These are phyloP conservation scores for Philaethria dido DNA, from an alignment of 2,888 invertebrate species.

Conservation along the genomic window DNA sequence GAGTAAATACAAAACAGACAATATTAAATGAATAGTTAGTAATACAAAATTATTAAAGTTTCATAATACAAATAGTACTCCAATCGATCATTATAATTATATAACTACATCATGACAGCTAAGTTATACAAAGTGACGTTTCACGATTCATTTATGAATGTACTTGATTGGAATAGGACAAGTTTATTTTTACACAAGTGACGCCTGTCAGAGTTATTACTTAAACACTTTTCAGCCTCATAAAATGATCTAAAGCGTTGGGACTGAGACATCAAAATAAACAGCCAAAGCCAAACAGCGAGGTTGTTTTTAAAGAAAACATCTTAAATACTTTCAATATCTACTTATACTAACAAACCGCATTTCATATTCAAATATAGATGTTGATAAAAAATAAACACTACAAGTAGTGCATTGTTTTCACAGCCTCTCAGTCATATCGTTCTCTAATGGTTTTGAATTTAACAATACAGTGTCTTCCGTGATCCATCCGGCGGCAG, in stretches of 20 bases:
- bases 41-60: constrained; percentile 1
- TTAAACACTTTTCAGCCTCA: constrained; percentile 32
- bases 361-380: not conserved
- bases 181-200: constrained; percentile 30
- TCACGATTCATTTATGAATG: constrained; percentile 22
- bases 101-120: constrained; percentile 20
- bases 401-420: constrained; percentile 1
- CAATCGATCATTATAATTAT: constrained; percentile 15
- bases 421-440: constrained; percentile 18
- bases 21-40: not conserved
- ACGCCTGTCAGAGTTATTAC: constrained; percentile 36
- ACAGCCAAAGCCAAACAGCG: not conserved
- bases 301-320: constrained; percentile 2
- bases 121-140: constrained; percentile 28
- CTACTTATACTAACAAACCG: not conserved
- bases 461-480: constrained; percentile 37
- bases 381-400: not conserved
- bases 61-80: constrained; percentile 23
- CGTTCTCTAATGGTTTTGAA: constrained; percentile 31
- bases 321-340: constrained; percentile 11
- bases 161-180: constrained; percentile 18
- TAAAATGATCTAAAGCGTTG: constrained; percentile 26
- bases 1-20: not conserved
- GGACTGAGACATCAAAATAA: constrained; percentile 30
- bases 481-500: constrained; percentile 35